Evolutionary conservation across 2,888 invertebrate genomes (phyloP).

Genomic region (Trachelus stipa): DNA sequence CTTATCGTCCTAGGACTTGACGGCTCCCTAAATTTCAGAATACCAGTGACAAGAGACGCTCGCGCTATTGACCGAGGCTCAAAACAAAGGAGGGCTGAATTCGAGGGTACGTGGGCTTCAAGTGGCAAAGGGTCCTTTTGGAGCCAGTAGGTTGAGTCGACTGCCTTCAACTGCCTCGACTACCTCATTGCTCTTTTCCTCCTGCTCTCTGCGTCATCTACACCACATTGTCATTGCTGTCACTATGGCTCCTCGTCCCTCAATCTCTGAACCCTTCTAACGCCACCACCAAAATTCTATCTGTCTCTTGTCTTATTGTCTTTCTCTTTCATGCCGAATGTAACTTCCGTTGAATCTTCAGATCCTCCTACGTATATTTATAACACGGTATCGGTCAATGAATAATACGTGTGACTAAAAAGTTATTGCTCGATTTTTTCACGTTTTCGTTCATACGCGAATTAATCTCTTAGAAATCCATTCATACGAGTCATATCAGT

Average conservation of each 20-base stretch:
- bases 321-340: not conserved
- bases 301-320: not conserved
- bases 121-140: not conserved
- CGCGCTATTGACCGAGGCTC: not conserved
- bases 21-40: not conserved
- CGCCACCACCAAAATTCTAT: not conserved
- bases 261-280: too few relatives aligned
- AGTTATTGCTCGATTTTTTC: not conserved
- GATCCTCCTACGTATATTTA: not conserved
- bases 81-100: not conserved
- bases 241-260: not conserved
- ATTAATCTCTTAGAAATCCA: too few relatives aligned
- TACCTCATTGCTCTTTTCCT: not conserved
- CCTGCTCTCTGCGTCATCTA: not conserved
- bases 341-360: constrained; percentile 10
- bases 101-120: not conserved
- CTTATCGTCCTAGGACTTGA: not conserved
- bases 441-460: not conserved
- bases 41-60: not conserved
- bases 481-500: too few relatives aligned
- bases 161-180: not conserved
- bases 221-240: constrained; percentile 2
- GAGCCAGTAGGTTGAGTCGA: not conserved
- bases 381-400: not conserved
- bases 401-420: not conserved